Percentiles rank a stretch among this genome's conserved stretches.
These are phyloP conservation scores for Anas platyrhynchos DNA, from an alignment of 2,113 vertebrate species.

Conservation along the genomic window DNA sequence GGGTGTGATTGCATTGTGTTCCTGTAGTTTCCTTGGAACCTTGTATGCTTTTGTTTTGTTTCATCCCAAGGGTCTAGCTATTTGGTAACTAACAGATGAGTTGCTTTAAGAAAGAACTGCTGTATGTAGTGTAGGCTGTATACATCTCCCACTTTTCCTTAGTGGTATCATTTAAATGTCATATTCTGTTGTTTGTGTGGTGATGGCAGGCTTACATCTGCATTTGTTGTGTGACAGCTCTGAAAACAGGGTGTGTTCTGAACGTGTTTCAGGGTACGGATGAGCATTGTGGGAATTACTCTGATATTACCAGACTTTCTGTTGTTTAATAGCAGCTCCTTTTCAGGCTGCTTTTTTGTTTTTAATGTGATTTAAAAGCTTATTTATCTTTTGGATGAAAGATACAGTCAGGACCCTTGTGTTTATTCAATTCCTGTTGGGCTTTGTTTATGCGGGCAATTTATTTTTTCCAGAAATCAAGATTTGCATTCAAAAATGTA, in stretches of 20 bases:
- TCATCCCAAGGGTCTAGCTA: slow-evolving; percentile 2
- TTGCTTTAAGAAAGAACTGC: slow-evolving; percentile 14
- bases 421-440: slow-evolving; percentile 36
- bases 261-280: background rate
- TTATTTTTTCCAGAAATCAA: slow-evolving; percentile 28
- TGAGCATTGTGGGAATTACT: slow-evolving; percentile 31
- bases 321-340: slow-evolving; percentile 21
- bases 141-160: slow-evolving; percentile 33
- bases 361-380: slow-evolving; percentile 29
- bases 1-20: background rate
- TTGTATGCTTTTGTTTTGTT: background rate
- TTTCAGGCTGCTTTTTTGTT: background rate
- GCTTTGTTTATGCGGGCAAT: background rate
- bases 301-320: background rate
- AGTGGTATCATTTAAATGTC: slow-evolving; percentile 57
- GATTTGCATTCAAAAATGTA: slow-evolving; percentile 12
- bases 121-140: background rate
- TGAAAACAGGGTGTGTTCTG: slow-evolving; percentile 41
- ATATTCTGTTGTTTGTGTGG: slow-evolving; percentile 47
- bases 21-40: background rate
- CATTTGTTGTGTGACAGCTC: slow-evolving; percentile 55
- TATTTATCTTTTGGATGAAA: slow-evolving; percentile 44
- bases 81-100: slow-evolving; percentile 35
- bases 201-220: slow-evolving; percentile 35
- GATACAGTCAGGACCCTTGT: background rate